Base-by-base conservation (phyloP, 2,113 vertebrate species). In the Ranitomeya variabilis region DNA sequence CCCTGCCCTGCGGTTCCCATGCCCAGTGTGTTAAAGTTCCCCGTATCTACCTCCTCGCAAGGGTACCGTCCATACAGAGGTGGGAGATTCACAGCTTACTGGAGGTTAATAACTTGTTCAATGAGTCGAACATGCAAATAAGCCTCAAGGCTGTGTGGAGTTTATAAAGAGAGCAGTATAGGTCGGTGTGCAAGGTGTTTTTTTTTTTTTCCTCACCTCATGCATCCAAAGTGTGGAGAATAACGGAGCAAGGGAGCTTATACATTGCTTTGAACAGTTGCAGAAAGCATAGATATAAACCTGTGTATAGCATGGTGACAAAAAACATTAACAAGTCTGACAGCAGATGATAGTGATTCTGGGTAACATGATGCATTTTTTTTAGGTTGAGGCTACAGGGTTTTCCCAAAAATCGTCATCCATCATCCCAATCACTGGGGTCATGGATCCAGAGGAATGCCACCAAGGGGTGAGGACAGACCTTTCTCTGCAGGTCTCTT, bases 251-350 rank as follows among this genome's bases (percentile, higher is more conserved):
- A 31, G 19, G 45, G 55, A 15, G 23, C 13, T 13, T 59, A 62
- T 66, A 87, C 26, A 26, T 52, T 31, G 6, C 69, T 23, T 18
- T 67, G 62, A 55, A 87, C 86, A 81, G 66, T 78, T 87, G 86
- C 73, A 71, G 8, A 21, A 37, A 21, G 52, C 9, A 6, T 71
- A 14, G 15, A 19, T 55, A 7, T 15, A 67, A 83, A 51, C 6
- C 19, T 12, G 23, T 19, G 10, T 7, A 6, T 9, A 13, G 55
- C 55, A 57, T 57, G 9, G 12, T 57, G 37, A 45, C 37, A 45
- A 45, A 45, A 45, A 45, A 45, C 37, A 45, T 45, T 45, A 45
- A 45, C 37, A 45, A 45, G 3, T 45, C 37, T 57, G 8, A 57
- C 7, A 57, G 67, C 23, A 4, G 71, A 19, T 51, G 15, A 26